A percentile compares a stretch with the other conserved stretches of the same genome.
Evolutionary conservation across 2,797 vertebrate species (phyloP).

Genomic region (Clamator glandarius): DNA sequence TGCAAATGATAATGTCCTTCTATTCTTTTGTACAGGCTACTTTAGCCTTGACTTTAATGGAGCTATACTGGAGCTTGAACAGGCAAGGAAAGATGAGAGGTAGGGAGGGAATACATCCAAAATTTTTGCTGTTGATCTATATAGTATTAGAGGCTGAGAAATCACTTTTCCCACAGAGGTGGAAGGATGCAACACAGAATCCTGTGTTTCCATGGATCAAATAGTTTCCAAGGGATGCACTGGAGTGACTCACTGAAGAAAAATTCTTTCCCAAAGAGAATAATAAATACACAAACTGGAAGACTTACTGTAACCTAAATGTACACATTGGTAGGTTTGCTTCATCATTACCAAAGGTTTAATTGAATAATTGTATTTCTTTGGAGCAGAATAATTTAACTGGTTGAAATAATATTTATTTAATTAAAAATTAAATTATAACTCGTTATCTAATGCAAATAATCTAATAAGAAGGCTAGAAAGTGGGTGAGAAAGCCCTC

Average conservation of each 20-base stretch:
- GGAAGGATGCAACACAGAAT: background rate
- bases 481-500: background rate
- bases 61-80: background rate
- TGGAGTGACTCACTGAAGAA: background rate
- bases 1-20: background rate
- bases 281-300: background rate
- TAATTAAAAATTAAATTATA: constrained; percentile 32
- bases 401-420: constrained; percentile 11
- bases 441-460: constrained; percentile 3
- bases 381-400: constrained; percentile 6
- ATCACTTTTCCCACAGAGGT: background rate
- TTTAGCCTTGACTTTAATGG: background rate
- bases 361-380: constrained; percentile 44
- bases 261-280: background rate
- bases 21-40: background rate
- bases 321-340: background rate
- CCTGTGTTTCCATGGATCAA: background rate
- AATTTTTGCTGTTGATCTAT: background rate
- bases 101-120: background rate
- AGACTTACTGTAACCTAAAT: background rate
- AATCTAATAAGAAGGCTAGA: background rate
- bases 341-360: background rate
- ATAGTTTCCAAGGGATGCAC: background rate
- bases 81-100: background rate
- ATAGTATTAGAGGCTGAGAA: background rate